Evolutionary conservation across 2,113 vertebrate genomes (phyloP).

Genomic region (Ceyx margarethae): DNA sequence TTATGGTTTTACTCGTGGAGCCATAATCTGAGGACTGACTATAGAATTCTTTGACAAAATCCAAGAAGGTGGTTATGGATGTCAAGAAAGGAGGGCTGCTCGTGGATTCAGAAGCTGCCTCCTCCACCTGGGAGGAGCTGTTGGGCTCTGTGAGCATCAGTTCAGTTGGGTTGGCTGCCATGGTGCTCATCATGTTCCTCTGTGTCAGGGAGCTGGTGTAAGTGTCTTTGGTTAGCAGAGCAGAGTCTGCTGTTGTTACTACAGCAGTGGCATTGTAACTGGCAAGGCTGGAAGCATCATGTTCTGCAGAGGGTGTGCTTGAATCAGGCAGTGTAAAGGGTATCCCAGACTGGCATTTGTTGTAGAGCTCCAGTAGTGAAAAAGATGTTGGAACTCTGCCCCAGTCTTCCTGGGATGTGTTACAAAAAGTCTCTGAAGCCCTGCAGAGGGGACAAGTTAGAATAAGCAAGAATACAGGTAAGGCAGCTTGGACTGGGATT

Average conservation of each 20-base stretch:
- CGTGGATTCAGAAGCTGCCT: neutral
- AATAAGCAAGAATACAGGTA: neutral
- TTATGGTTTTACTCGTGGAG: neutral
- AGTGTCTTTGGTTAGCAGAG: neutral
- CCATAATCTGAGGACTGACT: neutral
- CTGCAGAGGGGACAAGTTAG: constrained; percentile 50
- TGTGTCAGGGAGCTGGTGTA: neutral
- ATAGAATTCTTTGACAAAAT: neutral
- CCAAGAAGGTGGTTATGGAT: neutral
- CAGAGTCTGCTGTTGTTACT: neutral
- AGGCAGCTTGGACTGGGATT: neutral
- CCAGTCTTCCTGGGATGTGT: neutral
- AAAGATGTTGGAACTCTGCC: neutral
- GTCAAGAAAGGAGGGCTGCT: neutral
- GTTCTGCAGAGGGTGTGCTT: neutral
- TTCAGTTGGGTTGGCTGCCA: neutral
- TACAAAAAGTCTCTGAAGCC: constrained; percentile 62
- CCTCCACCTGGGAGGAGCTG: neutral
- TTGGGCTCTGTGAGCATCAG: neutral
- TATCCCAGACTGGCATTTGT: constrained; percentile 36
- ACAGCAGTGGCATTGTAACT: neutral
- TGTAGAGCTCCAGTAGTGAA: constrained; percentile 32
- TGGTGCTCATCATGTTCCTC: neutral
- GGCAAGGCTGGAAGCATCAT: neutral
- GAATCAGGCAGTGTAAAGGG: neutral